These are phyloP conservation scores for Struthio camelus DNA, from an alignment of 2,113 vertebrate genomes.

Conservation along the genomic window DNA sequence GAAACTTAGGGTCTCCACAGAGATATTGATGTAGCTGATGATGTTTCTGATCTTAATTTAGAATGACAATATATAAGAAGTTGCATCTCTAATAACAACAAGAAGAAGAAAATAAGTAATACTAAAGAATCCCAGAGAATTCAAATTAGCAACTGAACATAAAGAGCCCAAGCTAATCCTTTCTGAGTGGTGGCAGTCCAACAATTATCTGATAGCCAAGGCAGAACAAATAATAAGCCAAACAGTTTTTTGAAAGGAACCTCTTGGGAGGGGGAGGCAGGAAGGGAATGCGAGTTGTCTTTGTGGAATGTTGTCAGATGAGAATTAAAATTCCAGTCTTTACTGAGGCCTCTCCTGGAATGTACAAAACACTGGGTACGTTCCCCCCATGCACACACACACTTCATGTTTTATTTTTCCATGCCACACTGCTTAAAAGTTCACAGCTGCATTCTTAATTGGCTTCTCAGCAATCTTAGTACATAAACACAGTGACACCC, in stretches of 20 bases:
- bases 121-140: background rate
- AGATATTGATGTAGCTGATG: background rate
- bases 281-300: slow-evolving; percentile 21
- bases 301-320: slow-evolving; percentile 37
- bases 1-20: background rate
- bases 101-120: background rate
- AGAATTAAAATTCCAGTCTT: slow-evolving; percentile 46
- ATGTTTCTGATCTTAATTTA: background rate
- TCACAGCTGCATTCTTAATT: background rate
- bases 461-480: background rate
- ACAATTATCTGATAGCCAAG: background rate
- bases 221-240: slow-evolving; percentile 26
- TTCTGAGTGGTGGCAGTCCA: background rate
- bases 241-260: background rate
- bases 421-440: background rate
- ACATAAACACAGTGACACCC: background rate
- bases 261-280: background rate
- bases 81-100: background rate
- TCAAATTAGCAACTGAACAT: background rate
- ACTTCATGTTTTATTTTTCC: slow-evolving; percentile 9
- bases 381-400: background rate
- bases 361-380: slow-evolving; percentile 21
- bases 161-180: background rate
- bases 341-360: slow-evolving; percentile 41
- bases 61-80: background rate